Evolutionary conservation across 2,888 invertebrate genomes (phyloP), one percentile per base, ranked within the genome.

Genomic region (Odontocolon sp.): DNA sequence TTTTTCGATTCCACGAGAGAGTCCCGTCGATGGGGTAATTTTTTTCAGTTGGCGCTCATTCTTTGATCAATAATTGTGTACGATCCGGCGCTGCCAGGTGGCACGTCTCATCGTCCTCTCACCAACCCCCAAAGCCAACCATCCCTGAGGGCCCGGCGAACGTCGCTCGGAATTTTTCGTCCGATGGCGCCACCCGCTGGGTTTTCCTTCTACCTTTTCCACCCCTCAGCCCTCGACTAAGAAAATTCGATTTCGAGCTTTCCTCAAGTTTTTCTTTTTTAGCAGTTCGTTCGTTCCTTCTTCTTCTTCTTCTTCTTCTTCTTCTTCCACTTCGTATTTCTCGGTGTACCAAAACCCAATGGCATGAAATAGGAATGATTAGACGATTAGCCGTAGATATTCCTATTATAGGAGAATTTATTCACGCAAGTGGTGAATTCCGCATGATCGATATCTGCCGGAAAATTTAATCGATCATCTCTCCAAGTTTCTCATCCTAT

Each of bases 21-120:
- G 38, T 33, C 5, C 14, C 16, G 50, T n/a, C 64, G 64, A 38
- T 50, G 33, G 23, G 14, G 26, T 23, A 38, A 26, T 67, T 59
- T 67, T 84, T 82, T 80, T 76, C 78, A 78, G 78, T 82, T 83
- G 85, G 85, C 86, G 87, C 87, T 86, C 83, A 84, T 85, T 84
- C 85, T 83, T 78, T 83, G 86, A 87, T 88, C 89, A 88, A 88
- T 89, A 88, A 84, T 82, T 83, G 78, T 64, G 66, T 16, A 28
- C 42, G 28, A 66, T 61, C 80, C 71, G 59, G 52, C 66, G 72
- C 83, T 76, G 80, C 84, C 84, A 88, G 88, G 84, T 87, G 87
- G 87, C 81, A 74, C 80, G 78, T 80, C 84, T 79, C 68, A 70
- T 56, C 56, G 52, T 42, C 66, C 57, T 45, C 56, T 38, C 57